A percentile compares a stretch with the other conserved stretches of the same genome.
These are phyloP conservation scores for Eulithis prunata DNA, from an alignment of 2,888 invertebrate species.

Conservation along the genomic window DNA sequence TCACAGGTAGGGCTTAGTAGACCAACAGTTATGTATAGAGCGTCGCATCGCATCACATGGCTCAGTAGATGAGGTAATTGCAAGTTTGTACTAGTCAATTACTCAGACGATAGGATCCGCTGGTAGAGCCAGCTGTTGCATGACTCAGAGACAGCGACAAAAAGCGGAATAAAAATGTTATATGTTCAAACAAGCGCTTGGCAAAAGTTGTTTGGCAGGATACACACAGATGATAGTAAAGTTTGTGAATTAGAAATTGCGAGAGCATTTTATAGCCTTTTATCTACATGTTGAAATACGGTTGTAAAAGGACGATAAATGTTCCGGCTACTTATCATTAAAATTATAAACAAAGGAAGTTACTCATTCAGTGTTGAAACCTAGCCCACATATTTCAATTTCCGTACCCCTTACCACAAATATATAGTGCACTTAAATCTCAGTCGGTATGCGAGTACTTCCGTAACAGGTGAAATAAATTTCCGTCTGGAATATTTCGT, in stretches of 20 bases:
- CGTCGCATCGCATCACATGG: conserved; percentile 57
- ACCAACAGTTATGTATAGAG: conserved; percentile 40
- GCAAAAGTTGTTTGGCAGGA: conserved; percentile 12
- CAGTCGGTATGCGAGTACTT: conserved; percentile 41
- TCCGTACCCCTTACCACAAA: conserved; percentile 33
- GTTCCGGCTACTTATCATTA: not conserved
- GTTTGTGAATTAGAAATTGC: conserved; percentile 1
- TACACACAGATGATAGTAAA: not conserved
- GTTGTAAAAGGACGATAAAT: not conserved
- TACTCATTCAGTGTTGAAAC: conserved; percentile 17
- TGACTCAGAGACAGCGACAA: conserved; percentile 12
- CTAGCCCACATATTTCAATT: conserved; percentile 25
- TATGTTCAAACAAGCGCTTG: conserved; percentile 17
- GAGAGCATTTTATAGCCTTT: not conserved
- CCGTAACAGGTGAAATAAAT: conserved; percentile 52
- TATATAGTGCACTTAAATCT: conserved; percentile 50
- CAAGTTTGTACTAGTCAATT: conserved; percentile 28
- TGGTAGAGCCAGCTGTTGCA: conserved; percentile 12
- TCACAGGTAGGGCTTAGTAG: conserved; percentile 18
- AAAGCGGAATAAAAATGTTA: conserved; percentile 9
- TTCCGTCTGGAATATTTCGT: conserved; percentile 47
- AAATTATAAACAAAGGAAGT: not conserved
- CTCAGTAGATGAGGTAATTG: conserved; percentile 60
- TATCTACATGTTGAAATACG: not conserved
- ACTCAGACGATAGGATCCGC: conserved; percentile 20